Conservation (phyloP, 1,140 invertebrate genomes). For the Lordiphosa collinella region DNA sequence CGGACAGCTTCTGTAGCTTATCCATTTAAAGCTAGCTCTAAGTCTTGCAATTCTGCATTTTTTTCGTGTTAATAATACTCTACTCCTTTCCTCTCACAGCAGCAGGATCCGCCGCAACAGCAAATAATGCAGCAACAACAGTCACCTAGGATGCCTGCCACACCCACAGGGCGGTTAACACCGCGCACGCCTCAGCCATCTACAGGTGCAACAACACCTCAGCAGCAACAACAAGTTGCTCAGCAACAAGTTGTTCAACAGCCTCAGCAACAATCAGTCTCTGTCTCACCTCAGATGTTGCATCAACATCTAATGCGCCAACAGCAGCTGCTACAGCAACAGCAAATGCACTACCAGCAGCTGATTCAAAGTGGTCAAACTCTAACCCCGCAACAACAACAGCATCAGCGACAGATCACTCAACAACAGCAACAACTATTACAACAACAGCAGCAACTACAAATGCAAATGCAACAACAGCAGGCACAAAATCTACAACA, state of each 20-base stretch:
- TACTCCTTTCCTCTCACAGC: not conserved
- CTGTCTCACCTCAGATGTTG: constrained; percentile 68
- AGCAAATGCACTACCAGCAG: constrained; percentile 76
- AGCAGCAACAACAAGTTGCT: constrained; percentile 24
- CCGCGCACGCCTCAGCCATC: constrained; percentile 61
- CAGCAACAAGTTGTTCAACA: constrained; percentile 39
- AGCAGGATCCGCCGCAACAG: constrained; percentile 9
- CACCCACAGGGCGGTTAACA: constrained; percentile 60
- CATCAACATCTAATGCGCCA: constrained; percentile 70
- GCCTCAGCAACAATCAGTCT: constrained; percentile 43
- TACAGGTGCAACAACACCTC: constrained; percentile 45
- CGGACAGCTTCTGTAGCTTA: too few species aligned
- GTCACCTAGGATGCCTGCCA: constrained; percentile 41
- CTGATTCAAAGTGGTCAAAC: constrained; percentile 68
- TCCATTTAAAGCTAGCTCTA: too few species aligned
- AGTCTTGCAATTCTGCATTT: too few species aligned
- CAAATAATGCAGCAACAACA: constrained; percentile 43
- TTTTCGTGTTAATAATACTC: too few species aligned
- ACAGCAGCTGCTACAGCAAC: constrained; percentile 66
- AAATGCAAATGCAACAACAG: constrained; percentile 63
- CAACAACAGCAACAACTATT: constrained; percentile 48
- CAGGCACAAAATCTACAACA: constrained; percentile 56
- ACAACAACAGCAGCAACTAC: constrained; percentile 58
- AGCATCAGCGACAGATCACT: constrained; percentile 51
- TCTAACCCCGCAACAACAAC: constrained; percentile 64